Percentiles rank a stretch among this genome's conserved stretches.
Evolutionary conservation across 2,797 vertebrate genomes (phyloP).

Genomic region (Pygocentrus nattereri): DNA sequence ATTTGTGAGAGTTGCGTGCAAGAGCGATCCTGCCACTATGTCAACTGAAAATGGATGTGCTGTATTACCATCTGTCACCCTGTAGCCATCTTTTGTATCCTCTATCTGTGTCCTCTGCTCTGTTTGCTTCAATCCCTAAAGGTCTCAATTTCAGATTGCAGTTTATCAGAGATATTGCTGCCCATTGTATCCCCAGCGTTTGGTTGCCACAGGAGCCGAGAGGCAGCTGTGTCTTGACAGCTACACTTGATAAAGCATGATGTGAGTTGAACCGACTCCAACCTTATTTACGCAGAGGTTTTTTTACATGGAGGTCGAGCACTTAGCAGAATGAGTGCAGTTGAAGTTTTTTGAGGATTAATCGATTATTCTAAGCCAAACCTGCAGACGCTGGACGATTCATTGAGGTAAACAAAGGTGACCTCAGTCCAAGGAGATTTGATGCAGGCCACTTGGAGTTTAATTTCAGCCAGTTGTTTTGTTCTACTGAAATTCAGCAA

Average conservation of each 20-base stretch:
- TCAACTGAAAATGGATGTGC: neutral
- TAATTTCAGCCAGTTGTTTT: neutral
- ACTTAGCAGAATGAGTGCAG: conserved; percentile 6
- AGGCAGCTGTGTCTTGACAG: neutral
- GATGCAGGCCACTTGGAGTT: neutral
- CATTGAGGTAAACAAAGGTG: conserved; percentile 5
- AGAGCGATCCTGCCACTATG: neutral
- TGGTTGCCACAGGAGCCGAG: conserved; percentile 5
- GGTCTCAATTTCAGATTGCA: conserved; percentile 12
- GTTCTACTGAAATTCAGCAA: neutral
- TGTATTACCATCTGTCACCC: neutral
- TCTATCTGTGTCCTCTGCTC: neutral
- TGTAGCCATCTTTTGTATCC: neutral
- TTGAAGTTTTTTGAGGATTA: neutral
- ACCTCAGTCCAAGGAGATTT: neutral
- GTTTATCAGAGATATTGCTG: conserved; percentile 8
- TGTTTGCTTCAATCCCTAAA: conserved; percentile 1
- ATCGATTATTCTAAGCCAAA: neutral
- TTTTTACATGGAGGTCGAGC: neutral
- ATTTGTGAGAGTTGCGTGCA: neutral
- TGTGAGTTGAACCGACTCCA: neutral
- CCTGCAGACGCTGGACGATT: neutral
- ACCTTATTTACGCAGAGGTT: neutral
- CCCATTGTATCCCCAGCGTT: neutral
- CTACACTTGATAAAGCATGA: neutral